Conservation (phyloP, 1,140 invertebrate genomes). For the Pseudomyrmex concolor region DNA sequence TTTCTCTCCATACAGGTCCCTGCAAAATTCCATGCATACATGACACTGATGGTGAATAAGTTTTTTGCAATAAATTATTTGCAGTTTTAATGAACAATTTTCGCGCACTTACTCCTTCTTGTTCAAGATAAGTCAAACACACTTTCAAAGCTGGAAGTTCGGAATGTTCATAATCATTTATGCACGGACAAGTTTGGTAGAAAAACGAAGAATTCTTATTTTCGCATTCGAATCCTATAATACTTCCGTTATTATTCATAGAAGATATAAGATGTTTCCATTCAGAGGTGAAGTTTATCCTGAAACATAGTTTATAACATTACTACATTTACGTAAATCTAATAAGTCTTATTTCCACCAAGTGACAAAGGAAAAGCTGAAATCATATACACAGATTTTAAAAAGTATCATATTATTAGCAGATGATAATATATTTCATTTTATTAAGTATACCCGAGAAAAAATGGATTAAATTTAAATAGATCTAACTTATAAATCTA, state of each 20-base stretch:
- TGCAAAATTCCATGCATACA: slow-evolving; percentile 72
- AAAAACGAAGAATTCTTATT: slow-evolving; percentile 90
- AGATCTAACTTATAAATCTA: too few relatives aligned
- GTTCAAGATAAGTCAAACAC: slow-evolving; percentile 93
- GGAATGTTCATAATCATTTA: slow-evolving; percentile 87
- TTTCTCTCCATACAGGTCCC: slow-evolving; percentile 95
- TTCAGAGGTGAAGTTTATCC: slow-evolving; percentile 77
- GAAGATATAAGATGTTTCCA: slow-evolving; percentile 81
- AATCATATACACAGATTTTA: too few relatives aligned
- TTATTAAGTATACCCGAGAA: too few relatives aligned
- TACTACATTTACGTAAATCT: not conserved
- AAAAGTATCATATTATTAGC: too few relatives aligned
- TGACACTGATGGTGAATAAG: too few relatives aligned
- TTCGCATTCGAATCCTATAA: slow-evolving; percentile 92
- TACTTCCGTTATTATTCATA: slow-evolving; percentile 81
- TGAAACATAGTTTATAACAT: slow-evolving; percentile 22
- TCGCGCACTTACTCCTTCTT: slow-evolving; percentile 88
- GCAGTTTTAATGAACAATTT: not conserved
- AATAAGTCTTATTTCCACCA: not conserved
- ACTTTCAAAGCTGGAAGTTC: slow-evolving; percentile 92
- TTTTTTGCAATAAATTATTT: too few relatives aligned
- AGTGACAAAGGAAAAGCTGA: too few relatives aligned
- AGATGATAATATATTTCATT: too few relatives aligned
- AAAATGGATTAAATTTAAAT: too few relatives aligned
- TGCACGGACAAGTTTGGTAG: slow-evolving; percentile 87